phyloP scores from a whole-genome alignment of 2,113 vertebrate species.

The Paradisaea rubra region DNA sequence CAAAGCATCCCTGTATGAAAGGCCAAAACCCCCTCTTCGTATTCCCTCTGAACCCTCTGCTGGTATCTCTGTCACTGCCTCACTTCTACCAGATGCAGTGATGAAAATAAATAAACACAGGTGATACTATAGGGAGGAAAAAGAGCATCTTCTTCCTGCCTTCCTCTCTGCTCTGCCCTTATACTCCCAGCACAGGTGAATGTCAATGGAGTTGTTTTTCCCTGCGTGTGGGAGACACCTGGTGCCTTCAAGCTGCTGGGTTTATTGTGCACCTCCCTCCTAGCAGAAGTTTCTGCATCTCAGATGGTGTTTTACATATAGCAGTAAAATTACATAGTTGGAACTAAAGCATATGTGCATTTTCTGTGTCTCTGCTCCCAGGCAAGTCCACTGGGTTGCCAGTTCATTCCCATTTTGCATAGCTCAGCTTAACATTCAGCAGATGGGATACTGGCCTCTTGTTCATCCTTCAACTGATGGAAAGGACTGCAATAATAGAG shows the following conservation, averaged over 20 bases:
- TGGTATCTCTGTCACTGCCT: background rate
- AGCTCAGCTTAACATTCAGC: constrained; percentile 37
- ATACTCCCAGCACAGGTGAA: background rate
- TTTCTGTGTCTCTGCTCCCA: constrained; percentile 17
- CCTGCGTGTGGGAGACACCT: background rate
- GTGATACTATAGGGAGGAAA: background rate
- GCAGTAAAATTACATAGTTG: constrained; percentile 25
- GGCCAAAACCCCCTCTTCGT: no score
- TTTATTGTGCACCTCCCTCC: background rate
- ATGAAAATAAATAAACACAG: background rate
- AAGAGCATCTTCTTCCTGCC: background rate
- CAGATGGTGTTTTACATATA: constrained; percentile 64
- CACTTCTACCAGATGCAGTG: background rate
- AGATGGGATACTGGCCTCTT: constrained; percentile 49
- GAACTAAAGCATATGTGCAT: constrained; percentile 53
- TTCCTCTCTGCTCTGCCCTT: background rate
- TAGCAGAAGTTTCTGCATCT: constrained; percentile 24
- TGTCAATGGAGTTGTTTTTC: background rate
- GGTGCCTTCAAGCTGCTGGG: background rate
- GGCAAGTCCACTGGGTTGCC: background rate
- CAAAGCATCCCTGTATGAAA: background rate
- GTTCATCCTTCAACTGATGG: background rate
- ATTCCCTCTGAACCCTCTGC: background rate
- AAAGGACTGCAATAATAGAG: background rate
- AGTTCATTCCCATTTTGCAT: constrained; percentile 36